Evolutionary conservation across 2,797 vertebrate species (phyloP), one percentile per base, ranked within the genome.

Genomic region (Squalus acanthias): DNA sequence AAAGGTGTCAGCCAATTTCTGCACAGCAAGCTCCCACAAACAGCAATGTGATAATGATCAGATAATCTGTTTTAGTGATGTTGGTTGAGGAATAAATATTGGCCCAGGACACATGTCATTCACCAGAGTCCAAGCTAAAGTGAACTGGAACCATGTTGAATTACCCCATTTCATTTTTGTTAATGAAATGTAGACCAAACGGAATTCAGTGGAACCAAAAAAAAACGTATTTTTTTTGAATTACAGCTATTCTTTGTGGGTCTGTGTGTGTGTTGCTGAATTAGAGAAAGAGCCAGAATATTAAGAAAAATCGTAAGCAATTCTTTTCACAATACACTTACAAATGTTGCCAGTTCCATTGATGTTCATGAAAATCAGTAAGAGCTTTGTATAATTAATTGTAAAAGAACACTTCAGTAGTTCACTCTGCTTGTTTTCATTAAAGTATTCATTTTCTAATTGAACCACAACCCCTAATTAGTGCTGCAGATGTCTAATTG

Each of bases 391-490:
- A 69, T 46, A 65, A 67, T 22, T 65, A 65, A 91, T 93, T 69
- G 91, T 67, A 46, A 46, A 46, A 67, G n/a, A n/a, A 93, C 8
- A 39, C 91, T 69, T 93, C 91, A 93, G n/a, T 69, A 3, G 17
- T 92, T 92, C 89, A 17, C 89, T 65, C 17, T 92, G 33, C 60
- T 93, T 69, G 91, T 93, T 93, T 93, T 93, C 91, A 69, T 93
- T 69, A 46, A 93, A 93, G 63, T 24, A 93, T 93, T 93, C 17
- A 69, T 93, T 93, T 69, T 93, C 20, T 93, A 93, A 93, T 93
- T 93, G 91, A 69, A 93, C n/a, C n/a, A 12, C 33, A 69, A 39
- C n/a, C n/a, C n/a, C 65, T 69, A 69, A 69, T 91, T 93, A 46
- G 7, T 12, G 65, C n/a, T 39, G 65, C 91, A 93, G 91, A 69